Evolutionary conservation across 2,888 invertebrate genomes (phyloP).

Genomic region (Erebia aethiops): DNA sequence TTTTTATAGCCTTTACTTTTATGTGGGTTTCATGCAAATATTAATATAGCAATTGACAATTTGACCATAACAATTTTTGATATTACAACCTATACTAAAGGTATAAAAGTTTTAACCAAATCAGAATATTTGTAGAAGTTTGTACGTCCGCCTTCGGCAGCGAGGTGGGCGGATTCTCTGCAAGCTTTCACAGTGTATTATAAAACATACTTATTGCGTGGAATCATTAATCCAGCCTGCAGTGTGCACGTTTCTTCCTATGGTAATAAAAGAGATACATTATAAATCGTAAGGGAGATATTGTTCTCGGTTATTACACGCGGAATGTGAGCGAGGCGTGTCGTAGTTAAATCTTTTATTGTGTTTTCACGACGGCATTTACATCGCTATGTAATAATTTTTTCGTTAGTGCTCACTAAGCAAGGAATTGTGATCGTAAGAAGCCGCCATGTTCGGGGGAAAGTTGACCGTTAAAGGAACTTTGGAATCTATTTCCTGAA

Average conservation of each 20-base stretch:
- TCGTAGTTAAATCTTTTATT: constrained; percentile 75
- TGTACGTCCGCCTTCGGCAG: too few relatives aligned
- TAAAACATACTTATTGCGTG: constrained; percentile 30
- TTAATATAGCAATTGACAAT: too few relatives aligned
- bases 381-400: constrained; percentile 67
- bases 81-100: too few relatives aligned
- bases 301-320: constrained; percentile 64
- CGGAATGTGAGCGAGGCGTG: constrained; percentile 67
- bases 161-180: not conserved
- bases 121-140: too few relatives aligned
- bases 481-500: constrained; percentile 14
- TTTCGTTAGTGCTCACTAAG: constrained; percentile 42
- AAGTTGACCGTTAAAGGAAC: constrained; percentile 34
- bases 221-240: constrained; percentile 28
- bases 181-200: constrained; percentile 28
- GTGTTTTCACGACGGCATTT: constrained; percentile 68
- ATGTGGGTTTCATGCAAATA: too few relatives aligned
- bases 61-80: too few relatives aligned
- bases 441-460: constrained; percentile 26
- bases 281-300: constrained; percentile 74
- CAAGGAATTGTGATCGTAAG: constrained; percentile 34
- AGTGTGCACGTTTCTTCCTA: constrained; percentile 42
- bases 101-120: too few relatives aligned
- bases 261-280: constrained; percentile 70
- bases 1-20: too few relatives aligned